phyloP scores from a whole-genome alignment of 2,797 vertebrate genomes.

The Yasuhikotakia modesta region DNA sequence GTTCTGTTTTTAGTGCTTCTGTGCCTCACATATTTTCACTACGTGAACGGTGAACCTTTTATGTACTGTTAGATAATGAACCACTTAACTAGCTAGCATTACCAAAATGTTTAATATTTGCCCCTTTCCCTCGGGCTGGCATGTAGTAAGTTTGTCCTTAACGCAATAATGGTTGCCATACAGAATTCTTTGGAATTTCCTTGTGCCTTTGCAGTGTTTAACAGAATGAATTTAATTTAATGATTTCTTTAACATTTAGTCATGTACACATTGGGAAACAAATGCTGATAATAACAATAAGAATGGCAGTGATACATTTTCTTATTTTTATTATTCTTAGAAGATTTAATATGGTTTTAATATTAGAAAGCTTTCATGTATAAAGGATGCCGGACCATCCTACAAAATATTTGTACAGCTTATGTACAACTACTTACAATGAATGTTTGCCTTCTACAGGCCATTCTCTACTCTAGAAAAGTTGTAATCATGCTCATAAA shows the following conservation, averaged over 20 bases:
- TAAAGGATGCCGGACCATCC: background rate
- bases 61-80: conserved; percentile 46
- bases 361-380: background rate
- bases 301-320: conserved; percentile 9
- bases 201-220: background rate
- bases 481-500: conserved; percentile 77
- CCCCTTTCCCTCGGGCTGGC: conserved; percentile 3
- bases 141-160: conserved; percentile 3
- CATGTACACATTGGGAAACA: background rate
- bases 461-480: conserved; percentile 57
- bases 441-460: conserved; percentile 22
- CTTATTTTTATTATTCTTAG: background rate
- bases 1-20: conserved; percentile 11
- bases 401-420: conserved; percentile 10
- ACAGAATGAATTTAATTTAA: too few species aligned
- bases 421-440: conserved; percentile 13
- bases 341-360: background rate
- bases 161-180: background rate
- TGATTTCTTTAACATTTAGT: background rate
- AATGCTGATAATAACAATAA: background rate
- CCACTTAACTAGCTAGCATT: conserved; percentile 25
- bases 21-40: background rate
- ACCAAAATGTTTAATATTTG: conserved; percentile 31
- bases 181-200: background rate
- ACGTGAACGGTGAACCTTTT: conserved; percentile 13